These are phyloP conservation scores for Troides helena DNA, from an alignment of 2,888 invertebrate species.

Conservation along the genomic window DNA sequence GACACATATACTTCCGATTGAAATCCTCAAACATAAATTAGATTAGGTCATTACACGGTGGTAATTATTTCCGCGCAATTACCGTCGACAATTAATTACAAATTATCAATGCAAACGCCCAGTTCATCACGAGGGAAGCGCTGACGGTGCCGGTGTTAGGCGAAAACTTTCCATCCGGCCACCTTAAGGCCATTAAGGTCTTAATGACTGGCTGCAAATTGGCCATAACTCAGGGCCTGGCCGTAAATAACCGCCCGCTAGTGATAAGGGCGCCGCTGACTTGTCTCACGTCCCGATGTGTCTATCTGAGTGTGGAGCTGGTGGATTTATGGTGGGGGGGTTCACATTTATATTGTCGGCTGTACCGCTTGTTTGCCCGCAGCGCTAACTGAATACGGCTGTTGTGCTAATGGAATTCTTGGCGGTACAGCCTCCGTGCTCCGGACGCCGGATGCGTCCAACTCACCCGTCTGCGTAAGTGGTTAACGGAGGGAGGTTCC, in stretches of 20 bases:
- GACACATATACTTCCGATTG: too few species aligned
- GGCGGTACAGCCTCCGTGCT: too few species aligned
- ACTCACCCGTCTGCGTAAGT: too few species aligned
- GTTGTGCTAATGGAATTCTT: conserved; percentile 35
- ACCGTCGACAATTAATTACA: conserved; percentile 13
- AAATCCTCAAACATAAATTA: too few species aligned
- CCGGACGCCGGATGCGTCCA: too few species aligned
- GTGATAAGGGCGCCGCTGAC: conserved; percentile 77
- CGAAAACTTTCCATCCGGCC: conserved; percentile 70
- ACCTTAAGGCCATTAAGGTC: conserved; percentile 75
- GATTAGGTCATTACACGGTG: too few species aligned
- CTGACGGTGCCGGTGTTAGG: conserved; percentile 57
- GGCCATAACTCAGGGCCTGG: conserved; percentile 74
- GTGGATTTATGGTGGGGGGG: conserved; percentile 56
- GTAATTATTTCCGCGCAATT: not conserved
- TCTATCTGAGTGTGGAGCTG: conserved; percentile 73
- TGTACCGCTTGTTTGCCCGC: conserved; percentile 36
- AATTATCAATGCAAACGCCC: conserved; percentile 34
- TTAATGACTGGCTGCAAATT: conserved; percentile 80
- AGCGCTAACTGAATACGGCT: conserved; percentile 14
- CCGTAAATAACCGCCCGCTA: conserved; percentile 72
- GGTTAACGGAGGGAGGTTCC: too few species aligned
- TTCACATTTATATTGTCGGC: conserved; percentile 46
- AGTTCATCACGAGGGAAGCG: conserved; percentile 43
- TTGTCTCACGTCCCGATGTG: conserved; percentile 69